Conservation (phyloP, 2,113 vertebrate genomes). For the Psilopogon haemacephalus region DNA sequence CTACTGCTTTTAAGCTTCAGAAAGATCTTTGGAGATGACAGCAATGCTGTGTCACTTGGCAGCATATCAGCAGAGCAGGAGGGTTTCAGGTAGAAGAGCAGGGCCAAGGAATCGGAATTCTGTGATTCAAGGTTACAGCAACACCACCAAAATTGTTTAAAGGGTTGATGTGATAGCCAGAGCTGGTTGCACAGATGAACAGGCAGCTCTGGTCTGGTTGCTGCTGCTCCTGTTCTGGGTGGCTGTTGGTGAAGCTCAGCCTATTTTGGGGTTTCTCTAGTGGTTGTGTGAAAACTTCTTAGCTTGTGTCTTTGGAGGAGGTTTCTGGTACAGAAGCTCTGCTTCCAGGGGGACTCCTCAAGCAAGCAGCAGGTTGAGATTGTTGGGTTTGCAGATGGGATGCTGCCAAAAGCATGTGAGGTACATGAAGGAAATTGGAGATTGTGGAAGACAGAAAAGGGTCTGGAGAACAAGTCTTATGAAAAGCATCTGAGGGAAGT, state of each 20-base stretch:
- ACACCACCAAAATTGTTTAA: background rate
- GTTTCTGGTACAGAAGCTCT: background rate
- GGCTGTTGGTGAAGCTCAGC: background rate
- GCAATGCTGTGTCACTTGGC: background rate
- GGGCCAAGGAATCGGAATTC: too few relatives aligned
- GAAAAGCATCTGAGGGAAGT: background rate
- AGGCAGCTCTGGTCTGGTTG: background rate
- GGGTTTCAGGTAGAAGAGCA: background rate
- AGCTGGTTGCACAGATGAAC: background rate
- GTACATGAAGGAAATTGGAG: background rate
- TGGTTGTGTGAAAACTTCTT: background rate
- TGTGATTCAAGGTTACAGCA: background rate
- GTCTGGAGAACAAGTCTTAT: too few relatives aligned
- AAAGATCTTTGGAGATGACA: slow-evolving; percentile 1
- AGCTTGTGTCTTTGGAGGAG: background rate
- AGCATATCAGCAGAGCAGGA: background rate
- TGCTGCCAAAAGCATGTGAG: background rate
- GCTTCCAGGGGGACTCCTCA: background rate
- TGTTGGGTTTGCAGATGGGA: background rate
- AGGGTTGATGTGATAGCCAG: background rate
- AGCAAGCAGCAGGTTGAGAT: background rate
- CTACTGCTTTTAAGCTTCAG: background rate
- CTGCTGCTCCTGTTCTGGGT: background rate
- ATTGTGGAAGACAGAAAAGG: background rate
- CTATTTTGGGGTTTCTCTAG: background rate